Evolutionary conservation across 2,888 invertebrate species (phyloP).

Genomic region (Automeris io): DNA sequence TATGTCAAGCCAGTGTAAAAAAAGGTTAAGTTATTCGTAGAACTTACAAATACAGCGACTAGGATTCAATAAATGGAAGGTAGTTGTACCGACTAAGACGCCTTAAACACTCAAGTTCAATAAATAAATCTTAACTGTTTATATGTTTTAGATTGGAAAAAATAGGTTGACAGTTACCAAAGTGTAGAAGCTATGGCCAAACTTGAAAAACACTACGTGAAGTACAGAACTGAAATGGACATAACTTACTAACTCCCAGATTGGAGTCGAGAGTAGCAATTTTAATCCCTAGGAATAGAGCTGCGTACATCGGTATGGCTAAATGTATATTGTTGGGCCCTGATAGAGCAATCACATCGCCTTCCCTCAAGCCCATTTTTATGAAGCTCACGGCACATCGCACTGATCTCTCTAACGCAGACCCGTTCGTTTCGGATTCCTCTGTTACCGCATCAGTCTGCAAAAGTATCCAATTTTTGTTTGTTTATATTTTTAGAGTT

Average conservation of each 20-base stretch:
- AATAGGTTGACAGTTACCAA: no score
- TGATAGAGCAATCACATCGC: constrained; percentile 58
- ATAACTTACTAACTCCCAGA: constrained; percentile 2
- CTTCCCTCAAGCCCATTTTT: constrained; percentile 37
- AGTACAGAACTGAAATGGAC: background rate
- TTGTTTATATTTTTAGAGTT: background rate
- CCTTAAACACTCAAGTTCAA: background rate
- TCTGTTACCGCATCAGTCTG: constrained; percentile 56
- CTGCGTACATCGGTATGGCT: constrained; percentile 58
- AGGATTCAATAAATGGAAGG: background rate
- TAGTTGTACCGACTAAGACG: background rate
- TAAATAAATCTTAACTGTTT: background rate
- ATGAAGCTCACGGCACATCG: constrained; percentile 48
- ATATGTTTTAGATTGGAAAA: no score
- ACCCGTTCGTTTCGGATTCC: constrained; percentile 48
- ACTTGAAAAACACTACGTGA: no score
- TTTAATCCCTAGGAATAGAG: constrained; percentile 48
- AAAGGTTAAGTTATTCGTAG: no score
- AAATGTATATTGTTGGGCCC: constrained; percentile 54
- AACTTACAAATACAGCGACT: no score
- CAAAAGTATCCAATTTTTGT: background rate
- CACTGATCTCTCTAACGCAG: constrained; percentile 43
- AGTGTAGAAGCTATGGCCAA: no score
- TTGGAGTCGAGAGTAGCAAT: constrained; percentile 27
- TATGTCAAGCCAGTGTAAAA: no score